These are phyloP conservation scores for Ceyx melanurus DNA, from an alignment of 2,113 vertebrate species.

Conservation along the genomic window DNA sequence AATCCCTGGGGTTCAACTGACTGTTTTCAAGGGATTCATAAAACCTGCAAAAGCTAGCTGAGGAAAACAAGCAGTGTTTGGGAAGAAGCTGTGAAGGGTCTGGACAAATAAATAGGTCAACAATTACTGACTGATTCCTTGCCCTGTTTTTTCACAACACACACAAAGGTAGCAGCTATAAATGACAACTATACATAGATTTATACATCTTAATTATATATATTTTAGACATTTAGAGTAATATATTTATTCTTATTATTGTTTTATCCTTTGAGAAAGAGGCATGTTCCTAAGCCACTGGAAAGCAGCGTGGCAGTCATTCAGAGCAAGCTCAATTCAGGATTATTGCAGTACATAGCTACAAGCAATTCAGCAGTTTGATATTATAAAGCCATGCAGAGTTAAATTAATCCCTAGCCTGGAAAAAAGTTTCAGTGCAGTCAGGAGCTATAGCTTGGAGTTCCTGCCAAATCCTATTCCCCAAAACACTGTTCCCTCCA, in stretches of 20 bases:
- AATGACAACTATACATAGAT: neutral
- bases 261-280: neutral
- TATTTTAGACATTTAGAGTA: neutral
- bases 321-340: neutral
- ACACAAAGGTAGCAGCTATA: neutral
- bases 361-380: neutral
- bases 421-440: neutral
- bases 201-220: neutral
- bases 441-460: neutral
- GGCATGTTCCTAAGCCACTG: neutral
- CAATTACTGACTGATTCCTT: neutral
- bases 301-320: neutral
- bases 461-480: neutral
- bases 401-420: slow-evolving; percentile 10
- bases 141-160: neutral
- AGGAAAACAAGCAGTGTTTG: neutral
- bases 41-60: neutral
- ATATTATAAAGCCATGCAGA: slow-evolving; percentile 11
- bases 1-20: neutral
- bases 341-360: neutral
- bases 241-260: neutral
- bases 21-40: neutral
- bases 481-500: neutral
- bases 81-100: neutral
- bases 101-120: neutral